These are phyloP conservation scores for Aspidiotus destructor DNA, from an alignment of 2,888 invertebrate species.

Conservation along the genomic window DNA sequence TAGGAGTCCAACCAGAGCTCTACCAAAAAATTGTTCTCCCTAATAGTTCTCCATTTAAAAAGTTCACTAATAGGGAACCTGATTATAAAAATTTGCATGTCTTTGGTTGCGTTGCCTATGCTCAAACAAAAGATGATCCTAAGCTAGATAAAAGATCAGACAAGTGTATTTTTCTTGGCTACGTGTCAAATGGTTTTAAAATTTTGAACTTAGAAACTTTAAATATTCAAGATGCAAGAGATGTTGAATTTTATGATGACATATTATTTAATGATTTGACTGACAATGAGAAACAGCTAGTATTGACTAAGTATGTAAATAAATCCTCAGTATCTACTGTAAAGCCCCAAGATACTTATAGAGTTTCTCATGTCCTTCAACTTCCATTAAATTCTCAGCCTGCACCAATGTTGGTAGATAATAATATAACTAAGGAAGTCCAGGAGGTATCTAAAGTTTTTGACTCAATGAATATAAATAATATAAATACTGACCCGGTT, in stretches of 20 bases:
- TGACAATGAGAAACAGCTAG: too few relatives aligned
- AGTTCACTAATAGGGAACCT: background rate
- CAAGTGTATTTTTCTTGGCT: constrained; percentile 2
- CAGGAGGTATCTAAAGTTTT: too few relatives aligned
- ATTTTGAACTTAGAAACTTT: background rate
- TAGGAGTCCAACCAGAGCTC: constrained; percentile 25
- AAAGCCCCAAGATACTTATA: too few relatives aligned
- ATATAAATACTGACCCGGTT: too few relatives aligned
- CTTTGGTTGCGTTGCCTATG: constrained; percentile 1
- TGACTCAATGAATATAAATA: too few relatives aligned
- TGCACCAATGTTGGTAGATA: too few relatives aligned
- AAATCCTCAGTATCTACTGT: too few relatives aligned
- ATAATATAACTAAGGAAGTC: too few relatives aligned
- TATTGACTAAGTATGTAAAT: too few relatives aligned
- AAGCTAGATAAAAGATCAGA: background rate
- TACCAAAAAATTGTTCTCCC: too few relatives aligned
- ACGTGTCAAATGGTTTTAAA: constrained; percentile 4
- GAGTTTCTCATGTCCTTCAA: too few relatives aligned
- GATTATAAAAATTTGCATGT: background rate
- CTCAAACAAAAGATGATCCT: background rate
- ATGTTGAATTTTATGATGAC: background rate
- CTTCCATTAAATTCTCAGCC: too few relatives aligned
- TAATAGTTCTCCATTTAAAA: background rate
- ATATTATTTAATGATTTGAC: background rate
- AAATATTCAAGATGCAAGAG: background rate